These are phyloP conservation scores for Hirtodrosophila cameraria DNA, from an alignment of 2,888 invertebrate genomes.

Conservation along the genomic window DNA sequence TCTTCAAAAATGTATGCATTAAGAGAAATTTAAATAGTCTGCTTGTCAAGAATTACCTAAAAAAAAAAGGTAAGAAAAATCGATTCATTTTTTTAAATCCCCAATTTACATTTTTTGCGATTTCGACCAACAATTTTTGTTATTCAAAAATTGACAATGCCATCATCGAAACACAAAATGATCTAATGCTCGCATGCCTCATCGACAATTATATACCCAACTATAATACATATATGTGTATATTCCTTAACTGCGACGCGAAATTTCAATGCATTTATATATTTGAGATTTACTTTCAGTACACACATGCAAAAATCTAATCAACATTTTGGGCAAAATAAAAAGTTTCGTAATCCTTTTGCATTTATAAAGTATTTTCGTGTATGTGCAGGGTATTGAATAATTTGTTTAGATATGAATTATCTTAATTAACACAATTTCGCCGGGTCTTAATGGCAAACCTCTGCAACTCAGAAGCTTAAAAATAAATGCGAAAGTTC, in stretches of 20 bases:
- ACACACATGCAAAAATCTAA: slow-evolving; percentile 67
- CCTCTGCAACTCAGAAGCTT: no score
- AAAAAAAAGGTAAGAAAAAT: no score
- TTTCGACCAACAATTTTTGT: slow-evolving; percentile 27
- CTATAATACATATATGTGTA: slow-evolving; percentile 33
- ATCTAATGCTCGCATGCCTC: slow-evolving; percentile 65
- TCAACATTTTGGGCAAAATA: slow-evolving; percentile 32
- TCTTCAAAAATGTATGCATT: no score
- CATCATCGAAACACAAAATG: slow-evolving; percentile 60
- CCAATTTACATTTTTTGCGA: slow-evolving; percentile 10
- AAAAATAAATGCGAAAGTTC: neutral
- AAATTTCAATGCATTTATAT: slow-evolving; percentile 61
- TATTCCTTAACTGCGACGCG: slow-evolving; percentile 64
- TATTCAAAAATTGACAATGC: slow-evolving; percentile 40
- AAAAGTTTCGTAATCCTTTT: slow-evolving; percentile 51
- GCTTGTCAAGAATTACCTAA: no score
- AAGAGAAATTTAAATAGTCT: no score
- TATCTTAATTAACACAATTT: slow-evolving; percentile 44
- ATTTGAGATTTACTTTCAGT: slow-evolving; percentile 64
- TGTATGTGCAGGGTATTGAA: slow-evolving; percentile 36
- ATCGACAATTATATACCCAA: slow-evolving; percentile 69
- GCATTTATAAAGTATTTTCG: slow-evolving; percentile 44
- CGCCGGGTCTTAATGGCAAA: neutral
- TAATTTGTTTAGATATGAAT: slow-evolving; percentile 56
- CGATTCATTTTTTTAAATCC: no score